Evolutionary conservation across 92 coral and sea anemone genomes (phyloP).

Genomic region (Phenganax stokvisi): DNA sequence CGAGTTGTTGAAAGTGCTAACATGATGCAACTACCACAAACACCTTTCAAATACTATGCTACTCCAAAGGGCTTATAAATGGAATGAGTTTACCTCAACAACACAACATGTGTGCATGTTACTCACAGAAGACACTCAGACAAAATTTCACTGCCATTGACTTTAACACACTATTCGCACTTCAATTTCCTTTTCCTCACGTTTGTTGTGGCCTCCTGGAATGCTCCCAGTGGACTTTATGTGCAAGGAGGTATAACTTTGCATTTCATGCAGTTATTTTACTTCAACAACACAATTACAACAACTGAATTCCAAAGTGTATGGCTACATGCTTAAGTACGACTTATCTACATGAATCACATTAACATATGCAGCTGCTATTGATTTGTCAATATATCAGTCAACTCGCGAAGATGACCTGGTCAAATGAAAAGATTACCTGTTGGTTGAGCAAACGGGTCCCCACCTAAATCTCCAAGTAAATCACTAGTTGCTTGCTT

Average conservation of each 20-base stretch:
- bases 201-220: not conserved
- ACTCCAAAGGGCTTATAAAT: not conserved
- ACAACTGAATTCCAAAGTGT: not conserved
- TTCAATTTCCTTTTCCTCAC: not conserved
- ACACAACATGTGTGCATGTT: not conserved
- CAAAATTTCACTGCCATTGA: not conserved
- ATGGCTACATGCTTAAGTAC: not conserved
- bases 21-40: not conserved
- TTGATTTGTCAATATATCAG: no score
- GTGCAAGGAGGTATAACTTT: not conserved
- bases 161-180: not conserved
- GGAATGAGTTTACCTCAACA: not conserved
- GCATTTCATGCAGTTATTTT: not conserved
- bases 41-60: not conserved
- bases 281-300: no score
- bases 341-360: no score
- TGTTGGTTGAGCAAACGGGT: slow-evolving; percentile 90
- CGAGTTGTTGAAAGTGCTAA: not conserved
- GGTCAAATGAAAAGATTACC: not conserved
- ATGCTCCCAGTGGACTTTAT: not conserved
- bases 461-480: slow-evolving; percentile 89
- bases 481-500: slow-evolving; percentile 65
- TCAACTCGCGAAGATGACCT: no score
- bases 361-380: no score
- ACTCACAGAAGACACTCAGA: not conserved